A percentile compares a stretch with the other conserved stretches of the same genome.
Evolutionary conservation across 2,888 invertebrate species (phyloP).

Genomic region (Torymus tubicola): DNA sequence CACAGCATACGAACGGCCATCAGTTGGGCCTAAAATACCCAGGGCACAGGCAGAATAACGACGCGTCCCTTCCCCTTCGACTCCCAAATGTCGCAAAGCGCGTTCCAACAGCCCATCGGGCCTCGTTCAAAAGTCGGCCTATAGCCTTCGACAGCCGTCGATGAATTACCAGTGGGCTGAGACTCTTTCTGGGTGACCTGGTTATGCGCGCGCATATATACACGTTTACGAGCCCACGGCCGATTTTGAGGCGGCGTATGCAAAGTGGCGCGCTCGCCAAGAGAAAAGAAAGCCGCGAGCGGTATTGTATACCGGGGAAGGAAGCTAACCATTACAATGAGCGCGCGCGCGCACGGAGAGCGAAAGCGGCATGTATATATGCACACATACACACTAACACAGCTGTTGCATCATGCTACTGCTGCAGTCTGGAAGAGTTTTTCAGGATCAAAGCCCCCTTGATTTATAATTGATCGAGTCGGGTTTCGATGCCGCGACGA

Average conservation of each 20-base stretch:
- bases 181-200: slow-evolving; percentile 36
- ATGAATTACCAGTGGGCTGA: not conserved
- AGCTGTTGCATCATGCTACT: not conserved
- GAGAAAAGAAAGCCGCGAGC: not conserved
- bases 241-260: not conserved
- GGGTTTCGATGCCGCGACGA: slow-evolving; percentile 2
- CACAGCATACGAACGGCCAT: no score
- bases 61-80: no score
- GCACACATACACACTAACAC: no score
- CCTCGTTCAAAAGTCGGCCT: no score
- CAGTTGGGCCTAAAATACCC: no score
- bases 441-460: slow-evolving; percentile 10
- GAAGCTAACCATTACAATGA: not conserved
- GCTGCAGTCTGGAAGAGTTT: slow-evolving; percentile 2
- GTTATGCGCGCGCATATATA: slow-evolving; percentile 11
- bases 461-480: slow-evolving; percentile 31
- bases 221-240: not conserved
- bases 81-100: no score
- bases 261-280: not conserved
- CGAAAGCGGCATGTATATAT: not conserved
- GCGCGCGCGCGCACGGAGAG: not conserved
- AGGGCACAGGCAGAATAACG: no score
- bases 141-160: no score
- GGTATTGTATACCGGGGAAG: not conserved
- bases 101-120: no score